phyloP scores from a whole-genome alignment of 2,113 vertebrate genomes.

The Grammomys surdaster region DNA sequence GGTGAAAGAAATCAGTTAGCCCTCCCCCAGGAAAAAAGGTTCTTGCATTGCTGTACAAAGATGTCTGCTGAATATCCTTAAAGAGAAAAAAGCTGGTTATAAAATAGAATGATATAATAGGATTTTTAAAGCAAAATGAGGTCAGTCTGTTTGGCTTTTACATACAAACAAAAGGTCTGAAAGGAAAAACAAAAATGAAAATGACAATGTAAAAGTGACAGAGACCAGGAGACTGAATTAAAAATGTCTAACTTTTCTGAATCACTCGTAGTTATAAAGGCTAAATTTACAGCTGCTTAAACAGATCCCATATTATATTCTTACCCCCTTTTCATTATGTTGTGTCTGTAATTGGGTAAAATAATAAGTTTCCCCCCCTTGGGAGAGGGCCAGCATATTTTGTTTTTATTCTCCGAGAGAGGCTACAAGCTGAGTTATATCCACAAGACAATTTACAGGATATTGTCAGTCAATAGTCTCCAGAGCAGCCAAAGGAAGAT shows the following conservation, averaged over 20 bases:
- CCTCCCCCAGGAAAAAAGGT: background rate
- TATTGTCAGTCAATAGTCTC: slow-evolving; percentile 67
- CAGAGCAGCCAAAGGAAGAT: slow-evolving; percentile 69
- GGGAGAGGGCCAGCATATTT: background rate
- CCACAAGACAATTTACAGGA: slow-evolving; percentile 73
- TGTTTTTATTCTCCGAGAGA: slow-evolving; percentile 23
- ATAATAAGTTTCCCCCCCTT: slow-evolving; percentile 2
- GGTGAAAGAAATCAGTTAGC: background rate
- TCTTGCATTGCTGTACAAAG: background rate
- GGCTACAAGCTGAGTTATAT: background rate
- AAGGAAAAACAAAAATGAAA: slow-evolving; percentile 29
- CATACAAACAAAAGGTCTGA: background rate
- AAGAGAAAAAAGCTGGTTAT: background rate
- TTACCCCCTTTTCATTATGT: background rate
- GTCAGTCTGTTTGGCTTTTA: background rate
- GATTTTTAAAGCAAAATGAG: slow-evolving; percentile 48
- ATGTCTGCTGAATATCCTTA: background rate
- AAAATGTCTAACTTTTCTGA: background rate
- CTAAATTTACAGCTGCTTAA: slow-evolving; percentile 35
- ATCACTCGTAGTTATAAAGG: background rate
- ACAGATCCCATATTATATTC: slow-evolving; percentile 17
- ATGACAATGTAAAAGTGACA: slow-evolving; percentile 14
- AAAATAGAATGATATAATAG: slow-evolving; percentile 8
- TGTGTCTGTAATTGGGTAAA: slow-evolving; percentile 38
- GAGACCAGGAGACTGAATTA: slow-evolving; percentile 9